Evolutionary conservation across 2,888 invertebrate genomes (phyloP).

Genomic region (Xanthia togata): DNA sequence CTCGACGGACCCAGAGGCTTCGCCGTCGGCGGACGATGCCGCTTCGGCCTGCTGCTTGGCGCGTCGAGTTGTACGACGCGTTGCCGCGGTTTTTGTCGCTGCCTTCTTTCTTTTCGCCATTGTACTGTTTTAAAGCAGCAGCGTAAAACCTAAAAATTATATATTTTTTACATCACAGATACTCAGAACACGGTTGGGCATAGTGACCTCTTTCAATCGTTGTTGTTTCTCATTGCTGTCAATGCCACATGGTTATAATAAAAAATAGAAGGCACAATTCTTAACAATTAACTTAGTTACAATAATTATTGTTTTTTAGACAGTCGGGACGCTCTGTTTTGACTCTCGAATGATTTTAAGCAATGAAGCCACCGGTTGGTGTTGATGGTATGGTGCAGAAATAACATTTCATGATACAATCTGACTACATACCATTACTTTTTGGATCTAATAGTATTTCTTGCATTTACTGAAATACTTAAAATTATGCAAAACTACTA

Average conservation of each 20-base stretch:
- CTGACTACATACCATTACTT: conserved; percentile 81
- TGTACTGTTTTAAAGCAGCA: conserved; percentile 69
- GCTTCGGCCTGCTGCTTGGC: conserved; percentile 79
- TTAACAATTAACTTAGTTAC: conserved; percentile 8
- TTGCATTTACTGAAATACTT: conserved; percentile 64
- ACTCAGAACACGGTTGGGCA: conserved; percentile 64
- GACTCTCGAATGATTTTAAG: conserved; percentile 32
- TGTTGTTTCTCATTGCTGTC: conserved; percentile 77
- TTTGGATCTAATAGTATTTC: conserved; percentile 65
- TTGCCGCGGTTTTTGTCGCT: conserved; percentile 76
- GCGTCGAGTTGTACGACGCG: conserved; percentile 83
- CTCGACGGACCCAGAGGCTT: conserved; percentile 73
- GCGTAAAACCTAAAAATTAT: conserved; percentile 79
- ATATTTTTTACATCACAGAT: conserved; percentile 62
- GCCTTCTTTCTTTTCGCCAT: conserved; percentile 88
- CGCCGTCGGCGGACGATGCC: conserved; percentile 72
- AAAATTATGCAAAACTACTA: conserved; percentile 62
- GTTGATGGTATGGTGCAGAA: conserved; percentile 69
- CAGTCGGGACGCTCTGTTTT: conserved; percentile 29
- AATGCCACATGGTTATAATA: conserved; percentile 79
- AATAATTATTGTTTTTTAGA: conserved; percentile 1
- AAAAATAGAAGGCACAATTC: conserved; percentile 29
- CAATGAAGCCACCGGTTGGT: conserved; percentile 82
- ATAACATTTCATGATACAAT: conserved; percentile 68
- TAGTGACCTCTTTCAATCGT: conserved; percentile 84